These are phyloP conservation scores for Cheilosia pagana DNA, from an alignment of 2,888 invertebrate species.

Conservation along the genomic window DNA sequence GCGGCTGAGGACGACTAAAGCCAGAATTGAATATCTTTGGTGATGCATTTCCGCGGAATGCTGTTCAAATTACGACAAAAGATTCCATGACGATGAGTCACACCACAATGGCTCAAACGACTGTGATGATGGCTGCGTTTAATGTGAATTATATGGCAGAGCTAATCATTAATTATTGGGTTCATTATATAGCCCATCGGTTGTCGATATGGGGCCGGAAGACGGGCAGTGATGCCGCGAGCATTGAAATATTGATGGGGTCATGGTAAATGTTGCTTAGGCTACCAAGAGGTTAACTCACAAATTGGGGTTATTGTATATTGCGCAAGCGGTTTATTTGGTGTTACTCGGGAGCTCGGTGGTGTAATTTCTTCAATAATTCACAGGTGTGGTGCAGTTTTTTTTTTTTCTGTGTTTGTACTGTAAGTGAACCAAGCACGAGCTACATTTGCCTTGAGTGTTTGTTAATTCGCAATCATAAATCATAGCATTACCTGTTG, in stretches of 20 bases:
- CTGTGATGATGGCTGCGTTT: conserved; percentile 7
- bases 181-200: conserved; percentile 5
- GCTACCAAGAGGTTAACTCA: not conserved
- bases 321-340: not conserved
- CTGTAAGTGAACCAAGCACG: too few relatives aligned
- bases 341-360: too few relatives aligned
- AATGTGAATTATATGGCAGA: not conserved
- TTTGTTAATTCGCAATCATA: too few relatives aligned
- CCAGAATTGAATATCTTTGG: conserved; percentile 15
- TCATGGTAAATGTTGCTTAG: not conserved
- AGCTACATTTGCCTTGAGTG: too few relatives aligned
- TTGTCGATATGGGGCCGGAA: conserved; percentile 4
- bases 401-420: too few relatives aligned
- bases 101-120: conserved; percentile 7
- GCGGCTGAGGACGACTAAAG: not conserved
- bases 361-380: too few relatives aligned
- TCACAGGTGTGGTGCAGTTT: too few relatives aligned
- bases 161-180: not conserved
- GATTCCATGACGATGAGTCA: conserved; percentile 20
- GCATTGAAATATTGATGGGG: conserved; percentile 2
- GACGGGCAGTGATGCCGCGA: not conserved
- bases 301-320: conserved; percentile 3
- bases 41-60: conserved; percentile 33
- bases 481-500: too few relatives aligned
- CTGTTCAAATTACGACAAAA: not conserved